Evolutionary conservation across 2,113 vertebrate species (phyloP), one percentile per base, ranked within the genome.

Genomic region (Corynorhinus townsendii): DNA sequence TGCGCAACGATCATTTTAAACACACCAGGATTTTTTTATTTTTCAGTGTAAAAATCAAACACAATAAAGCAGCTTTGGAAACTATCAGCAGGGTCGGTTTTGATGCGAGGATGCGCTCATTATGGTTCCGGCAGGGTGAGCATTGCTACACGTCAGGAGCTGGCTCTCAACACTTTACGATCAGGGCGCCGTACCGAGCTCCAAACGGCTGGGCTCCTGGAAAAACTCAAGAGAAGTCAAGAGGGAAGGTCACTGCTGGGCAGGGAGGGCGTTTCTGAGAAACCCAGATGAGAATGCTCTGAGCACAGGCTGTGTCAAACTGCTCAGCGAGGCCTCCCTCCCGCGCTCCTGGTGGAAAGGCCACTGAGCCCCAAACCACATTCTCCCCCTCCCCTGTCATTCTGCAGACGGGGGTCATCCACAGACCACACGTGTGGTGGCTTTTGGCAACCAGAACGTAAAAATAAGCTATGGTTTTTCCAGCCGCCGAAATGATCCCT

Each of bases 401-500:
- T 92, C 90, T 92, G 86, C 92, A 95, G 96, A 94, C 52, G 24
- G 71, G 91, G 96, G 97, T 95, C 96, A 96, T 96, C 89, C 96
- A 95, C 92, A 97, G 95, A 97, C 94, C 93, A 95, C 97, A 96
- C 20, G 24, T 93, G 95, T 96, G 96, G 96, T 94, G 95, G 93
- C 93, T 97, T 85, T 83, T 97, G 95, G 93, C 89, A 95, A 95
- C 66, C 89, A 95, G 75, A 97, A 89, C 73, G 96, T 96, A 93
- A 97, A 97, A 96, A 97, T 96, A 96, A 95, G 75, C 91, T 89
- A 71, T 84, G 92, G 86, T 97, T 97, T 97, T 97, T 97, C 97
- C 97, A 97, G 97, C 93, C 93, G 96, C 97, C 94, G 95, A 95
- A 95, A 96, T 71, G 95, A 97, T 97, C 96, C 97, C 80, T 95